Base-by-base conservation (phyloP, 2,797 vertebrate genomes). In the Pyrrhura leucotis region DNA sequence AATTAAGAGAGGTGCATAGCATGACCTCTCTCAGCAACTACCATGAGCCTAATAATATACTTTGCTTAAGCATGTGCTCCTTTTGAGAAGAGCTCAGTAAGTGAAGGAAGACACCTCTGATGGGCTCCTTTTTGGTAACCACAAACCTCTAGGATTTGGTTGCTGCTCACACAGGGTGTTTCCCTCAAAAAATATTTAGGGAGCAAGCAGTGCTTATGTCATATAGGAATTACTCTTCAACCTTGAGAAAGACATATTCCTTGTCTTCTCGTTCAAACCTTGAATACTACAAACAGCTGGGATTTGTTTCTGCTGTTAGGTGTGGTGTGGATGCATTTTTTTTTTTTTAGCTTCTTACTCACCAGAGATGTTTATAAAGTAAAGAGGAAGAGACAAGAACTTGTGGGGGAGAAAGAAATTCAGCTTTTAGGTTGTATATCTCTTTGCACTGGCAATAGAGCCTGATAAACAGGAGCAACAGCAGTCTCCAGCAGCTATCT, bases 151-250 rank as follows among this genome's bases (percentile, higher is more conserved):
- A 80, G 68, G 62, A 71, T 88, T 56, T 61, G n/a, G 12, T 62
- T 95, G 58, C 53, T 91, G 65, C 29, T 94, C 72, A 56, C 4
- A 26, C 4, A 48, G 66, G 33, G 33, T 75, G 25, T 44, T 81
- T 94, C 50, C 56, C 11, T 20, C 48, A 65, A 37, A 39, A 91
- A 96, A 78, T 78, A 94, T 89, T 96, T 89, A 92, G 75, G 18
- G 10, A 21, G 25, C n/a, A 56, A 50, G 19, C 56, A 69, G 12
- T 21, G 12, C 35, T 53, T 28, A 3, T 8, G 6, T 53, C 7
- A 10, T 10, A 19, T 53, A 58, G 26, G 47, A 80, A 22, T 19
- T 67, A 6, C 12, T 67, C 6, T 40, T 61, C 47, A 88, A 40
- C 16, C 50, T 80, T n/a, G 10, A 58, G 68, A 10, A 80, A 40